Base-by-base conservation (phyloP, 2,888 invertebrate genomes). In the Thymelicus acteon region DNA sequence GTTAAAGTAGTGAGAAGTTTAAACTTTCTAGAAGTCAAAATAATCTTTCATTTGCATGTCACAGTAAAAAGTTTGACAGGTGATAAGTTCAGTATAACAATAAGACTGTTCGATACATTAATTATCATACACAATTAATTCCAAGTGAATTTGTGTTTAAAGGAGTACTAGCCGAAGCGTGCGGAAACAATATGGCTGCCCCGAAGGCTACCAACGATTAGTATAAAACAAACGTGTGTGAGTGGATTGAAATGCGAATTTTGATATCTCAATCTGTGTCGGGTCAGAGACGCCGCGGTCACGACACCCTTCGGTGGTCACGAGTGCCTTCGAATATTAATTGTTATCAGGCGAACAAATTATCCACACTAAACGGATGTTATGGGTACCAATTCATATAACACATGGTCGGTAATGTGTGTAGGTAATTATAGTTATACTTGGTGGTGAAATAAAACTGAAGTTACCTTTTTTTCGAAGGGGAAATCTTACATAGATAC, bases 301-400 rank as follows among this genome's bases (percentile, higher is more conserved):
- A 93, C 93, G 93, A 93, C 88, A 86, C 91, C 93, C 93, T 87
- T 90, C 91, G 93, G 93, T 91, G 91, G 88, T 93, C 93, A 93
- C 93, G 93, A 91, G 78, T 79, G 79, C 60, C 72, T 67, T 72
- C 75, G 78, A 78, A 82, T 83, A 85, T 85, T 86, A 85, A 86
- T 85, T 85, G 82, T 81, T 84, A 87, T 85, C 86, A 78, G 81
- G 76, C 76, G 80, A 84, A 82, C 80, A 85, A 85, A 89, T 90
- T 91, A 89, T 85, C 82, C 82, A 81, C 80, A 80, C 79, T 81
- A 81, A 86, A 87, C 75, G 87, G 88, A 90, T 88, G 85, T 82
- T 77, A 65, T 75, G 73, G 52, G 72, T 60, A 49, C 49, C 64
- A 67, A 83, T 78, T 74, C 72, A 78, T 83, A 83, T 81, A 49